Evolutionary conservation across 2,113 vertebrate species (phyloP).

Genomic region (Struthidea cinerea): DNA sequence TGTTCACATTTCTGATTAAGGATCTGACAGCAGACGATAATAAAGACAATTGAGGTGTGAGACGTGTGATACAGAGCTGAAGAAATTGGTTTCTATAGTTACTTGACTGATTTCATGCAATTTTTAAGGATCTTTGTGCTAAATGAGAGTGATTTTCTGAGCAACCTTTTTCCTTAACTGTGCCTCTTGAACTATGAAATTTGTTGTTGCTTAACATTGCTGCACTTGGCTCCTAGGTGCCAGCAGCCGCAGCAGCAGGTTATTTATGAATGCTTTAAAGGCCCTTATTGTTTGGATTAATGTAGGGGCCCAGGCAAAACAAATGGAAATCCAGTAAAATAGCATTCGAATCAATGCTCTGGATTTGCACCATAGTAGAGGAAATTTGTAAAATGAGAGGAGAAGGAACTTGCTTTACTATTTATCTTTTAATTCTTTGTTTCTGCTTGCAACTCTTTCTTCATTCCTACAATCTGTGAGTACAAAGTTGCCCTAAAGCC

Average conservation of each 20-base stretch:
- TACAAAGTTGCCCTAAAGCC: conserved; percentile 19
- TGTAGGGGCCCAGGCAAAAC: conserved; percentile 72
- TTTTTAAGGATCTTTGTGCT: conserved; percentile 81
- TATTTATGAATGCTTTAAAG: conserved; percentile 81
- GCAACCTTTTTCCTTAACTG: conserved; percentile 79
- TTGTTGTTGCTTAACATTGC: conserved; percentile 78
- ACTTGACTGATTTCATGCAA: conserved; percentile 81
- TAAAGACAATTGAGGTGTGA: conserved; percentile 88
- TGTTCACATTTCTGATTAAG: conserved; percentile 86
- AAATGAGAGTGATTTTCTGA: conserved; percentile 78
- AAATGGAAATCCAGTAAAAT: conserved; percentile 73
- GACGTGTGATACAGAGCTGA: conserved; percentile 81
- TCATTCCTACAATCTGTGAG: neutral
- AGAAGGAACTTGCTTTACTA: neutral
- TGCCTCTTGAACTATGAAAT: conserved; percentile 83
- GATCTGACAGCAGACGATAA: conserved; percentile 84
- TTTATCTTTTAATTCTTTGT: neutral
- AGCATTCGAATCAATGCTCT: conserved; percentile 56
- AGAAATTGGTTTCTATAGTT: conserved; percentile 87
- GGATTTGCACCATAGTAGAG: conserved; percentile 34
- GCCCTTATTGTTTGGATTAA: conserved; percentile 81
- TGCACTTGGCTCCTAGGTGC: conserved; percentile 69
- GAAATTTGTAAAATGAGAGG: conserved; percentile 12
- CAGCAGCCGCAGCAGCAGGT: conserved; percentile 80
- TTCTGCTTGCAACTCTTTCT: neutral